Base-by-base conservation (phyloP, 2,113 vertebrate genomes). In the Rhea pennata region DNA sequence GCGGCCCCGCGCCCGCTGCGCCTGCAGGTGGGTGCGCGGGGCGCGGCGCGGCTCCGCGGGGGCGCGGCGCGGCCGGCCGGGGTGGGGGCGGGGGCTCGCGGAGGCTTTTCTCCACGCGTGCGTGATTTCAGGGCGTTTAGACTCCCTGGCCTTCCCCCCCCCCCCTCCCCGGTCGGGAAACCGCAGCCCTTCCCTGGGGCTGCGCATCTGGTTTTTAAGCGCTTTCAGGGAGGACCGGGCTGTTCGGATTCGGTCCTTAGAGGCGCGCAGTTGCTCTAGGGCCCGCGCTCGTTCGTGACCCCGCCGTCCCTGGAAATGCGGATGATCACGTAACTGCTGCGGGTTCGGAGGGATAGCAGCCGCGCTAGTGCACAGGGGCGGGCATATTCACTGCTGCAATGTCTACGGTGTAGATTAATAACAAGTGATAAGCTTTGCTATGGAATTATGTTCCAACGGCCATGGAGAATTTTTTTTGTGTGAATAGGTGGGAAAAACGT, bases 21-120 rank as follows among this genome's bases (percentile, higher is more conserved):
- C 24, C 53, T 65, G 50, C 74, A 66, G 97, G 79, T 92, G 97
- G 96, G 96, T 97, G 92, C 7, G 56, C 29, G 74, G 82, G 59
- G 48, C 61, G 23, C 51, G 31, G 51, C 22, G 51, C 21, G 51
- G 51, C 22, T 53, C 22, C 51, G 48, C 17, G 33, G 33, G 42
- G 46, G 31, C n/a, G n/a, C n/a, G 44, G 81, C 40, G 6, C 27
- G 67, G 12, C 12, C 33, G 2, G 36, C 31, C 51, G 8, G 65
- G 46, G n/a, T n/a, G 46, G 46, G 6, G 44, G 44, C 13, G 44
- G 44, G 44, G n/a, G n/a, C n/a, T n/a, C 42, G 48, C 12, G 24
- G 46, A 24, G 50, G 86, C 46, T 6, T 27, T 15, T 58, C 69
- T 13, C 10, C 31, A 2, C 54, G n/a, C 54, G 5, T 26, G 15